Evolutionary conservation across 2,888 invertebrate species (phyloP).

Genomic region (Taenaris catops): DNA sequence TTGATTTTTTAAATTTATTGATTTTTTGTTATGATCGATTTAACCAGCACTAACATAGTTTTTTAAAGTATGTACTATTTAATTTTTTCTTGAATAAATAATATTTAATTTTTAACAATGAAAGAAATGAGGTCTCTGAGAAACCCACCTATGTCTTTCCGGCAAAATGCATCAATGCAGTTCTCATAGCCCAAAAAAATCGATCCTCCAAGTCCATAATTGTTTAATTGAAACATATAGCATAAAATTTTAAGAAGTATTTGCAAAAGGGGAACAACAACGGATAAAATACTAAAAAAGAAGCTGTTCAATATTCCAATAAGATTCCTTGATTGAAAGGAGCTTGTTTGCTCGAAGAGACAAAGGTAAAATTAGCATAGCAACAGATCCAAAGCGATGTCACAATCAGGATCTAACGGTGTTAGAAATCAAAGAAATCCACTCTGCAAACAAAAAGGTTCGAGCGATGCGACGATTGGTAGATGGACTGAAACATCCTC

Average conservation of each 20-base stretch:
- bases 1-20: too few species aligned
- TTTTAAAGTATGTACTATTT: too few species aligned
- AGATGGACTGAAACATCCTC: neutral
- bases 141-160: too few species aligned
- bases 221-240: too few species aligned
- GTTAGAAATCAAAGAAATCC: conserved; percentile 19
- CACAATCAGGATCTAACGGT: conserved; percentile 11
- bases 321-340: conserved; percentile 12
- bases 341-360: conserved; percentile 6
- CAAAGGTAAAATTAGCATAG: conserved; percentile 20
- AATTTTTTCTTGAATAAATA: too few species aligned
- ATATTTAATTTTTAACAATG: too few species aligned
- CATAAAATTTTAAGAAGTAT: neutral
- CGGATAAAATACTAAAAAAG: conserved; percentile 1
- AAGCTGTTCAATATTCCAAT: conserved; percentile 1
- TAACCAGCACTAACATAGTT: too few species aligned
- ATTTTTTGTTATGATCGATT: too few species aligned
- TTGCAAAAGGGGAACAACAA: neutral
- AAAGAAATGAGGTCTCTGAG: too few species aligned
- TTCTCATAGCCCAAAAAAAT: too few species aligned
- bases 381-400: conserved; percentile 9
- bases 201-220: too few species aligned
- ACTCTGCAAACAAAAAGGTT: conserved; percentile 9
- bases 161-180: too few species aligned
- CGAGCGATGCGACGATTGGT: conserved; percentile 1